Percentiles rank a stretch among this genome's conserved stretches.
These are phyloP conservation scores for Grammomys surdaster DNA, from an alignment of 2,113 vertebrate species.

Conservation along the genomic window DNA sequence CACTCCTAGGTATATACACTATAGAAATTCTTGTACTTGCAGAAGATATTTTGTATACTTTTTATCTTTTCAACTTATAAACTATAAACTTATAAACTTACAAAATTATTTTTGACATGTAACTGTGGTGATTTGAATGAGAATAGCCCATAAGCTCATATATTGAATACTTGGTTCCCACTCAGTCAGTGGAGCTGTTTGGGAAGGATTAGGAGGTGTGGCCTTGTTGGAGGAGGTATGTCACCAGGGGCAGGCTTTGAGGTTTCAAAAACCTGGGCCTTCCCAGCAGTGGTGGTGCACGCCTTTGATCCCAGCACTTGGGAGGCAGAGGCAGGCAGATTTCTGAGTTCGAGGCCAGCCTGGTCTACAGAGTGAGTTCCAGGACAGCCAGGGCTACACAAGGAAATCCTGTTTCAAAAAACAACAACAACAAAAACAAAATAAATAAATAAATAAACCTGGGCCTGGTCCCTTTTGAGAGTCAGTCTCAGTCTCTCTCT, in stretches of 20 bases:
- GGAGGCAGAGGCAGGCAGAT: too few species aligned
- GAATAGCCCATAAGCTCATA: not conserved
- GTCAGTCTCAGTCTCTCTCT: not conserved
- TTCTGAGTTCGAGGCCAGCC: too few species aligned
- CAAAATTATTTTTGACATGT: conserved; percentile 27
- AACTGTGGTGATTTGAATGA: not conserved
- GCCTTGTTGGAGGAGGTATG: not conserved
- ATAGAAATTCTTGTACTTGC: conserved; percentile 58
- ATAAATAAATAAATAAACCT: not conserved
- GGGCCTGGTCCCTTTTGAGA: not conserved
- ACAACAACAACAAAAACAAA: too few species aligned
- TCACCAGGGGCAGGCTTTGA: not conserved
- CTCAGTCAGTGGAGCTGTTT: not conserved
- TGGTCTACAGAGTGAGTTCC: too few species aligned
- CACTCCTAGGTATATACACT: not conserved
- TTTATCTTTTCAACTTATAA: conserved; percentile 13
- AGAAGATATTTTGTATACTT: conserved; percentile 40
- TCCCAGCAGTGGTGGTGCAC: too few species aligned
- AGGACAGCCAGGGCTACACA: too few species aligned
- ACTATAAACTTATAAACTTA: not conserved
- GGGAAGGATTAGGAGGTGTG: not conserved
- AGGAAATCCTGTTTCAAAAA: too few species aligned
- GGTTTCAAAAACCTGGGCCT: not conserved
- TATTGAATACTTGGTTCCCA: not conserved
- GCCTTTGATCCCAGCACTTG: too few species aligned